Evolutionary conservation across 2,113 vertebrate species (phyloP).

Genomic region (Heterocephalus glaber): DNA sequence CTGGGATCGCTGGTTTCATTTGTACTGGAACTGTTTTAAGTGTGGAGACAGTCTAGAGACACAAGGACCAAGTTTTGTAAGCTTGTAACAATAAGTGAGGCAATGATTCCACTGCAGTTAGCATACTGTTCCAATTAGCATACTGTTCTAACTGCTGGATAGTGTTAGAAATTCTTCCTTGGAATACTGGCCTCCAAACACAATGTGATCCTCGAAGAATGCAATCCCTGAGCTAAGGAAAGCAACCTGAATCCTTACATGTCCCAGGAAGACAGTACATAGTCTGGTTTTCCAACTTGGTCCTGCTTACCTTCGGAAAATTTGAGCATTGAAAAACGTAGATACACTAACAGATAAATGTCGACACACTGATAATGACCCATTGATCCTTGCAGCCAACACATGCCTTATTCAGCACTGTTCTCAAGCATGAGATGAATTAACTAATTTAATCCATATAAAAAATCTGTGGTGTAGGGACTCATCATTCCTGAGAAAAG

Average conservation of each 20-base stretch:
- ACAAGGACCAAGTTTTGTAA: neutral
- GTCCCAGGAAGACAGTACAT: neutral
- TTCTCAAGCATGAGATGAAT: conserved; percentile 21
- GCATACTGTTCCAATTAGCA: neutral
- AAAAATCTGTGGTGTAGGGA: neutral
- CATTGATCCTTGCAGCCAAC: neutral
- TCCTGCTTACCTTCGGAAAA: neutral
- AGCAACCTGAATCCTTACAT: neutral
- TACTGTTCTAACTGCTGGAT: neutral
- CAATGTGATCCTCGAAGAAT: neutral
- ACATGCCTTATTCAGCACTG: neutral
- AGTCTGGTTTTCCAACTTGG: neutral
- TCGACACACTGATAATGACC: neutral
- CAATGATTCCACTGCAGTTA: neutral
- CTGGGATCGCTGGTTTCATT: neutral
- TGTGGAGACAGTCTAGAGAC: neutral
- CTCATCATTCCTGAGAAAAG: neutral
- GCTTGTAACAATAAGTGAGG: neutral
- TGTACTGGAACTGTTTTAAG: neutral
- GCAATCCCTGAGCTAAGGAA: neutral
- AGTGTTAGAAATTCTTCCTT: neutral
- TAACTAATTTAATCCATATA: neutral
- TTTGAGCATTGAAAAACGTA: neutral
- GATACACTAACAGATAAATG: too few species aligned
- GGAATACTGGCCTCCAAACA: neutral